phyloP scores from a whole-genome alignment of 2,113 vertebrate genomes.

The Oxyruncus cristatus region DNA sequence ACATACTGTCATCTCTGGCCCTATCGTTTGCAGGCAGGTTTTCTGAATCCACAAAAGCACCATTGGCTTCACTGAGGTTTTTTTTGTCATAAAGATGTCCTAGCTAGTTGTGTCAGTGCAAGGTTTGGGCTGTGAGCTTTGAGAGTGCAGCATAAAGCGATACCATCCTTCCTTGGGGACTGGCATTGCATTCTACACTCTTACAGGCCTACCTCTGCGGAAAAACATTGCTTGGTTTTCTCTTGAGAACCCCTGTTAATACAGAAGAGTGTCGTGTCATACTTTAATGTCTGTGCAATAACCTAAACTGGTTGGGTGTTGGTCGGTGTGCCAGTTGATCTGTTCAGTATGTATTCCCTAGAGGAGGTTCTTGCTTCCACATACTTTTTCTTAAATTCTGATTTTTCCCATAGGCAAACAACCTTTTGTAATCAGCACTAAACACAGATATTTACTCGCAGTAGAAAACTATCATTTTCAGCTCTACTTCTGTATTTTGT shows the following conservation, averaged over 20 bases:
- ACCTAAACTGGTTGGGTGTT: slow-evolving; percentile 14
- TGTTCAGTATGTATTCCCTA: slow-evolving; percentile 17
- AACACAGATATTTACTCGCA: background rate
- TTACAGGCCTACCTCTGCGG: background rate
- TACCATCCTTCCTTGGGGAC: background rate
- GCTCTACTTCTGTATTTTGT: background rate
- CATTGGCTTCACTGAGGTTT: background rate
- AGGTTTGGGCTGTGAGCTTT: background rate
- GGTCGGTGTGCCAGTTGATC: slow-evolving; percentile 1
- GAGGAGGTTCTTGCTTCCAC: slow-evolving; percentile 44
- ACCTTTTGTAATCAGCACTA: background rate
- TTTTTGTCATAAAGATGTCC: background rate
- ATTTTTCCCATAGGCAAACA: background rate
- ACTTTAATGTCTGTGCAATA: slow-evolving; percentile 21
- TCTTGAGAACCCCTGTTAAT: background rate
- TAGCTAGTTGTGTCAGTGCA: background rate
- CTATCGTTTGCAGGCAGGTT: background rate
- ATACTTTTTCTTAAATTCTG: slow-evolving; percentile 11
- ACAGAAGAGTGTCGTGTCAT: background rate
- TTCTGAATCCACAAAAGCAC: background rate
- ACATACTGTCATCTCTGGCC: background rate
- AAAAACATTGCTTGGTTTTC: background rate
- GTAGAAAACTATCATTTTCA: background rate
- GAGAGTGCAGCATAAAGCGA: background rate
- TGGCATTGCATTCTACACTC: background rate